These are phyloP conservation scores for Anguilla megastoma DNA, from an alignment of 2,797 vertebrate species.

Conservation along the genomic window DNA sequence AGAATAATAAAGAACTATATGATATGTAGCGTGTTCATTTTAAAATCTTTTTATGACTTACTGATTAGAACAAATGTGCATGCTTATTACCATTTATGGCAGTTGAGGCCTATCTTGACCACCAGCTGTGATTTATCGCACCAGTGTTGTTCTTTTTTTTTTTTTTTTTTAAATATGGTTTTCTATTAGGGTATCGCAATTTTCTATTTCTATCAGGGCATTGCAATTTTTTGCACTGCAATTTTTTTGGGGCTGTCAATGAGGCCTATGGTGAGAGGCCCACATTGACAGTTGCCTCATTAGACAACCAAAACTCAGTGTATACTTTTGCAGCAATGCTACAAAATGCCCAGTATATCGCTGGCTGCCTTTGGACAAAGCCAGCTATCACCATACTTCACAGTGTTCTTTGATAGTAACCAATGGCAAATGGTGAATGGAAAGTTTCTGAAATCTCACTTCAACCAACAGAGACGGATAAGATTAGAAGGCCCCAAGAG, in stretches of 20 bases:
- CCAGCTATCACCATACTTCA: conserved; percentile 6
- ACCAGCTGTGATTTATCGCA: not conserved
- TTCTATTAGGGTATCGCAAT: not conserved
- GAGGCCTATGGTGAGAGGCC: not conserved
- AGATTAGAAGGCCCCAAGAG: not conserved
- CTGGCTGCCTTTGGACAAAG: not conserved
- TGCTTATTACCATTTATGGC: not conserved
- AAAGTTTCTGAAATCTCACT: conserved; percentile 18
- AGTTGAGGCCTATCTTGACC: not conserved
- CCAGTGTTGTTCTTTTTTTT: not conserved
- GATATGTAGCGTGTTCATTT: not conserved
- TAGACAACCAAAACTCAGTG: conserved; percentile 6
- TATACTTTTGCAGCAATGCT: conserved; percentile 12
- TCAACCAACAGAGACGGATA: conserved; percentile 8
- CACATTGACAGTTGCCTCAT: not conserved
- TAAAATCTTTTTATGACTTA: not conserved
- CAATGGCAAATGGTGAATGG: conserved; percentile 6
- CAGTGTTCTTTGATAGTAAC: conserved; percentile 1
- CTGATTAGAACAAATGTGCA: conserved; percentile 5
- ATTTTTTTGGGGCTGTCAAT: conserved; percentile 5
- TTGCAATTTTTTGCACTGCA: not conserved
- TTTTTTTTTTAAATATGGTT: not conserved
- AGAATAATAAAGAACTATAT: not conserved
- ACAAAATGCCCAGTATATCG: conserved; percentile 24
- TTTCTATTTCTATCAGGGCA: not conserved